Base-by-base conservation (phyloP, 2,888 invertebrate genomes). In the Matsumyia berberina region DNA sequence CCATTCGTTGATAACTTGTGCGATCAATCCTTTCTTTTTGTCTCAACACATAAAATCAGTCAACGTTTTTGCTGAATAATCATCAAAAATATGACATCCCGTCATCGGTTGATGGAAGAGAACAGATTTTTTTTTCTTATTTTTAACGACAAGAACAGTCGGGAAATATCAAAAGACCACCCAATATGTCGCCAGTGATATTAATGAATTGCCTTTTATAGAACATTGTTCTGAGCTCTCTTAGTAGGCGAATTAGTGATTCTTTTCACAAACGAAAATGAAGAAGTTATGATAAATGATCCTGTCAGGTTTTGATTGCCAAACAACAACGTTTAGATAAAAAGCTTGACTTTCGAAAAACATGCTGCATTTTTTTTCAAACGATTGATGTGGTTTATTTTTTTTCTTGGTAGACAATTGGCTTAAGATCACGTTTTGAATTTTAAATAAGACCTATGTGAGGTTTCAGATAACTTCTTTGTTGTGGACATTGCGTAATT, bases 221-320 rank as follows among this genome's bases (percentile, higher is more conserved):
- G 42, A 53, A 44, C 33, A 31, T 39, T 49, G 33, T 29, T 39
- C n/a, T 35, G 46, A 70, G 19, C 33, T 19, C 46, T 6, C 46
- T 6, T 62, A 17, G 33, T 33, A 9, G 31, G 1, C 11, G 15
- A 70, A 58, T 70, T 46, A 70, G 46, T 42, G 49, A 51, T 51
- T 72, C 29, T 51, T 51, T 72, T 72, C 31, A 39, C n/a, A 60
- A 60, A 51, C 42, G 6, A 51, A 72, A 49, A 17, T 51, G 51
- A 72, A 72, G 60, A 51, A 53, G 51, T 72, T 72, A 72, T 72
- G 72, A 62, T 72, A 33, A 42, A 72, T 51, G 72, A 42, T 72
- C 12, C 51, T 19, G 42, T 60, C 60, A 33, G 31, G 3, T 60
- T 42, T 37, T 49, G 49, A 49, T 72, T 57, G 35, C 9, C 35